A percentile compares a stretch with the other conserved stretches of the same genome.
These are phyloP conservation scores for Corythornis cristatus DNA, from an alignment of 2,113 vertebrate species.

Conservation along the genomic window DNA sequence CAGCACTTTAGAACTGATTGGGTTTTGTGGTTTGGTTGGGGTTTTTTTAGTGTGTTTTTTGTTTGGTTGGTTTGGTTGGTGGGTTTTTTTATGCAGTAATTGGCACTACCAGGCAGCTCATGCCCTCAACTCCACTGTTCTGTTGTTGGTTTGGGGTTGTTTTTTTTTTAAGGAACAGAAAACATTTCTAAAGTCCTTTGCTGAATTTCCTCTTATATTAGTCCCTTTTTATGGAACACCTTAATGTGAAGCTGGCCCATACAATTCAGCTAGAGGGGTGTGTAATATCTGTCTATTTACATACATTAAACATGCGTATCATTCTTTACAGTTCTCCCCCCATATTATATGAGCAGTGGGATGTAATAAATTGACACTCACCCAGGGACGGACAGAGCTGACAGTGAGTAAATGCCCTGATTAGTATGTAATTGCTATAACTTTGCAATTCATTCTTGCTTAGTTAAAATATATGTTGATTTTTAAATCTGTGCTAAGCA, in stretches of 20 bases:
- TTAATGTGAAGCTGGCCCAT: not conserved
- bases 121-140: not conserved
- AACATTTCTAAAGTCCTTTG: not conserved
- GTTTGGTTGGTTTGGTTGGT: no score
- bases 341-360: not conserved
- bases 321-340: not conserved
- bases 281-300: not conserved
- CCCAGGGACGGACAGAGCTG: slow-evolving; percentile 8
- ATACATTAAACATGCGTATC: not conserved
- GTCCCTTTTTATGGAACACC: not conserved
- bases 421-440: not conserved
- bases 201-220: not conserved
- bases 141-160: no score
- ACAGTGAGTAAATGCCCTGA: slow-evolving; percentile 4
- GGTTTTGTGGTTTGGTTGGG: not conserved
- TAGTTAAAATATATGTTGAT: slow-evolving; percentile 4
- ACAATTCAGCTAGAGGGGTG: not conserved
- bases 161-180: not conserved
- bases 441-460: not conserved
- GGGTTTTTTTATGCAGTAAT: not conserved
- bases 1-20: not conserved
- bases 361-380: slow-evolving; percentile 24
- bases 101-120: not conserved
- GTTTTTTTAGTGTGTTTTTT: not conserved
- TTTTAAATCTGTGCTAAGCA: not conserved